Percentiles rank a stretch among this genome's conserved stretches.
Conservation (phyloP, 2,888 invertebrate genomes). For the Drosophila austrosaltans region DNA sequence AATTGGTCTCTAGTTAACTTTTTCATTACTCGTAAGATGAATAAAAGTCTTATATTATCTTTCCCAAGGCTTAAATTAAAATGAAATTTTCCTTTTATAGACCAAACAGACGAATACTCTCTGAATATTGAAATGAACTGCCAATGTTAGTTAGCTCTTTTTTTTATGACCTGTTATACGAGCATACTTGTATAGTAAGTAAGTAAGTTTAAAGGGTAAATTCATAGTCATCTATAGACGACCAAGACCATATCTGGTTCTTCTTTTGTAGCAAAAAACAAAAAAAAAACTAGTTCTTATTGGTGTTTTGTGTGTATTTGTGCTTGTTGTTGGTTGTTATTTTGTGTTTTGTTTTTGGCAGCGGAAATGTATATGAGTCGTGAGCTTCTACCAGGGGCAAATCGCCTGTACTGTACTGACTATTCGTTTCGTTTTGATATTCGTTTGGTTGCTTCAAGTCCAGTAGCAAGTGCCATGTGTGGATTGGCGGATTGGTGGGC, state of each 20-base stretch:
- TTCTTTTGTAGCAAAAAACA: neutral
- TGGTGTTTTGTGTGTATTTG: slow-evolving; percentile 19
- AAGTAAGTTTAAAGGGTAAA: slow-evolving; percentile 1
- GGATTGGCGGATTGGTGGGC: neutral
- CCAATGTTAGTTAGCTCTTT: neutral
- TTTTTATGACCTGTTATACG: neutral
- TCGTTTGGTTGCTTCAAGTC: neutral
- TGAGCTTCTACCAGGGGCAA: slow-evolving; percentile 48
- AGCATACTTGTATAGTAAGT: neutral
- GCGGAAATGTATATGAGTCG: slow-evolving; percentile 69
- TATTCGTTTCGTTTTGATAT: neutral
- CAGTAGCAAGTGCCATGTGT: slow-evolving; percentile 9
- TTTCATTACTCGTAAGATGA: neutral
- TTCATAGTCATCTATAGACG: slow-evolving; percentile 4
- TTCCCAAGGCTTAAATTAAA: slow-evolving; percentile 9
- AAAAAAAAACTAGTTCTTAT: slow-evolving; percentile 9
- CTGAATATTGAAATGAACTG: slow-evolving; percentile 12
- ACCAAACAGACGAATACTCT: neutral
- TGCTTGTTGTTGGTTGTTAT: slow-evolving; percentile 21
- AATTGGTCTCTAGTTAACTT: neutral
- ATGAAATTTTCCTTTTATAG: slow-evolving; percentile 8
- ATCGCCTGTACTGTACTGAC: slow-evolving; percentile 13
- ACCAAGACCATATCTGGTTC: neutral
- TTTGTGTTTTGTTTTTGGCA: slow-evolving; percentile 40
- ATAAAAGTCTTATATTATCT: slow-evolving; percentile 9